phyloP scores from a whole-genome alignment of 2,888 invertebrate genomes.

The Diogma glabrata region DNA sequence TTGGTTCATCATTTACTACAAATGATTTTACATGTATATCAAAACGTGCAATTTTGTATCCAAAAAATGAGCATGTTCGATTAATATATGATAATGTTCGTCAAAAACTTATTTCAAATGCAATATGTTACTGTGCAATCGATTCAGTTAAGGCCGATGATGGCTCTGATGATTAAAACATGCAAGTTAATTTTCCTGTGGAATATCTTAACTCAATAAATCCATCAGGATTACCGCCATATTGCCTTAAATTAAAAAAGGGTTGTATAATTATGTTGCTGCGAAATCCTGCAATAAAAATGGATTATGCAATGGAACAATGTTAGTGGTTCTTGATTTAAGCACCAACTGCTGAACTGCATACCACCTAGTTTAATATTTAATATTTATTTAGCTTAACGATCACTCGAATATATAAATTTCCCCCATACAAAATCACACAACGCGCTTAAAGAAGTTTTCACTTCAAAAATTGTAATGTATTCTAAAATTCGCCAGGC shows the following conservation, averaged over 20 bases:
- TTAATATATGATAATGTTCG: background rate
- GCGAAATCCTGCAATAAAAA: background rate
- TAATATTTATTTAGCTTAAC: too few species aligned
- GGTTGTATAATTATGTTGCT: background rate
- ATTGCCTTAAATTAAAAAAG: slow-evolving; percentile 1
- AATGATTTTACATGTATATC: background rate
- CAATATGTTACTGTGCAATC: too few species aligned
- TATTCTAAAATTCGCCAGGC: too few species aligned
- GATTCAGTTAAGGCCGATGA: too few species aligned
- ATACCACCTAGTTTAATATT: too few species aligned
- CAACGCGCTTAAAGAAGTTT: too few species aligned
- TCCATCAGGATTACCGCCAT: background rate
- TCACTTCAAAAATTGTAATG: too few species aligned
- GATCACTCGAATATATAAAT: too few species aligned
- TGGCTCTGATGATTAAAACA: background rate
- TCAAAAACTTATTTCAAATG: too few species aligned
- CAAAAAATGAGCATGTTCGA: background rate
- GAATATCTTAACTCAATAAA: background rate
- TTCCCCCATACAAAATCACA: too few species aligned
- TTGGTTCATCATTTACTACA: background rate
- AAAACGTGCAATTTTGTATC: background rate
- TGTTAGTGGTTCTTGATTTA: background rate
- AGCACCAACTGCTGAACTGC: background rate
- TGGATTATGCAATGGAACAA: background rate
- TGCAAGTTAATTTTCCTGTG: background rate